Evolutionary conservation across 2,888 invertebrate genomes (phyloP).

Genomic region (Spilarctia lutea): DNA sequence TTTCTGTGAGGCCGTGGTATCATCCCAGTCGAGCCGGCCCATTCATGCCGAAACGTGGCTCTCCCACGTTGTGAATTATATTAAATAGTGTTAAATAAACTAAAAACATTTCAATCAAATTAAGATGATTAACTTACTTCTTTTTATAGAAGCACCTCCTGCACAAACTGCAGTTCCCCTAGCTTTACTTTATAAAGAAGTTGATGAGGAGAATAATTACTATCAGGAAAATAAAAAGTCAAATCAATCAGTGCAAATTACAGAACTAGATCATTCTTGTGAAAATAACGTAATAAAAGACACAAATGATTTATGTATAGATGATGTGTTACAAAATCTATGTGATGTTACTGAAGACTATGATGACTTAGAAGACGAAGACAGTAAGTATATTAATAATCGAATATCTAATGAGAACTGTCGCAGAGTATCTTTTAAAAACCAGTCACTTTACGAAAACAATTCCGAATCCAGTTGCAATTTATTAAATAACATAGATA

Average conservation of each 20-base stretch:
- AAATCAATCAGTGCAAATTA: slow-evolving; percentile 25
- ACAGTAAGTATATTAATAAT: not conserved
- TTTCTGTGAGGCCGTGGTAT: too few species aligned
- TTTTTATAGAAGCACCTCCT: slow-evolving; percentile 39
- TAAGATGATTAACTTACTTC: not conserved
- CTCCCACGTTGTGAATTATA: too few species aligned
- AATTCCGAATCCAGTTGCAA: not conserved
- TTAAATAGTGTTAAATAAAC: too few species aligned
- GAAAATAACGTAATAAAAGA: not conserved
- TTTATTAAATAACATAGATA: slow-evolving; percentile 3
- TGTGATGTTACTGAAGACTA: not conserved
- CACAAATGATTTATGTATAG: not conserved
- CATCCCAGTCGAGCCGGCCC: too few species aligned
- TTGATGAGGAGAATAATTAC: slow-evolving; percentile 14
- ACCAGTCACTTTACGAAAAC: not conserved
- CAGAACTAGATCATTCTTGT: slow-evolving; percentile 32
- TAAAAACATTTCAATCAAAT: not conserved
- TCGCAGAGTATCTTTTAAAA: slow-evolving; percentile 6
- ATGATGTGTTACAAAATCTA: not conserved
- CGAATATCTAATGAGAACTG: not conserved
- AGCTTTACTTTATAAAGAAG: slow-evolving; percentile 41
- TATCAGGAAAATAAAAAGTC: slow-evolving; percentile 7
- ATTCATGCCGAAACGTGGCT: too few species aligned
- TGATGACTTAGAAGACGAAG: slow-evolving; percentile 2
- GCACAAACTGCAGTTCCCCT: slow-evolving; percentile 32